Conservation (phyloP, 2,113 vertebrate species). For the Micronycteris hirsuta region DNA sequence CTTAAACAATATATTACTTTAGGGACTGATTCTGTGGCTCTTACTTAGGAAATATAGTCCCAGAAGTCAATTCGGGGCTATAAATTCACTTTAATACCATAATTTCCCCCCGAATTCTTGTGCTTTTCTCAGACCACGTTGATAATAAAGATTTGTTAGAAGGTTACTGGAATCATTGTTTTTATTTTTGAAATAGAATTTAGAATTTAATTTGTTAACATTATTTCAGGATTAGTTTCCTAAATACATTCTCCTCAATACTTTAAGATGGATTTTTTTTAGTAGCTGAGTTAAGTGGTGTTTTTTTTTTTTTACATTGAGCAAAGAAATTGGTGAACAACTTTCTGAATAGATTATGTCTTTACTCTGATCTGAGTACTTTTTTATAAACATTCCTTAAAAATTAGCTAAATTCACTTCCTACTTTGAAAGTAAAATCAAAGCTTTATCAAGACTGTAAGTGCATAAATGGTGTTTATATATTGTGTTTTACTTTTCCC, state of each 20-base stretch:
- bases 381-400: background rate
- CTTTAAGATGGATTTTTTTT: background rate
- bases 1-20: constrained; percentile 48
- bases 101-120: background rate
- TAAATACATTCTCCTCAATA: background rate
- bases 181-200: constrained; percentile 8
- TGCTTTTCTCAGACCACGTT: background rate
- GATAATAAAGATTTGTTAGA: background rate
- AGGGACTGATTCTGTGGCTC: constrained; percentile 31
- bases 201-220: constrained; percentile 2
- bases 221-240: constrained; percentile 10
- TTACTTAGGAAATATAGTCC: background rate
- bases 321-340: background rate
- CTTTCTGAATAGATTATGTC: background rate
- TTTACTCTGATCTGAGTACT: background rate
- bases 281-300: background rate
- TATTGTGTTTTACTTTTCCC: background rate
- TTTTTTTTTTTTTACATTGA: background rate
- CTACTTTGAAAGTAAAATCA: background rate
- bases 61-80: background rate
- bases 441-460: background rate
- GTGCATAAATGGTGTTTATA: background rate
- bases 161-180: background rate
- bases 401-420: background rate
- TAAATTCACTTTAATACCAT: background rate